Base-by-base conservation (phyloP, 2,888 invertebrate species). In the Petrolisthes manimaculis region DNA sequence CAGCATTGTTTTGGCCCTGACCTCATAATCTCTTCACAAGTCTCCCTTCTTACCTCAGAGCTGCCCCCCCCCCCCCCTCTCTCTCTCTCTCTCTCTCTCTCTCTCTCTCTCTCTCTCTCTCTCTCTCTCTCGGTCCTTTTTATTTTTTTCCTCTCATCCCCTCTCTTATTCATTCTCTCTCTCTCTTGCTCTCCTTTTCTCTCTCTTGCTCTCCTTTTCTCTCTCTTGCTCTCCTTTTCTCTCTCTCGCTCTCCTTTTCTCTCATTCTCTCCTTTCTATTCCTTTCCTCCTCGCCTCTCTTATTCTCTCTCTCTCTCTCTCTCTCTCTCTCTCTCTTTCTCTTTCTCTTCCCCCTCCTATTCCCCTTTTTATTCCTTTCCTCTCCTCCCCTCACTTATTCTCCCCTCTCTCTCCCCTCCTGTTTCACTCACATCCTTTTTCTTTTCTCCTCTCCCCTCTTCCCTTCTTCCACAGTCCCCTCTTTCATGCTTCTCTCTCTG, bases 391-490 rank as follows among this genome's bases (percentile, higher is more conserved):
- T 24, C 74, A 51, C 55, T 74, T n/a, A 12, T n/a, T 74, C 74
- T 83, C 14, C 51, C 83, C 51, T 74, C 51, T 54, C n/a, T n/a
- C 56, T 54, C 21, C 6, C 54, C 55, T 55, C 55, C 56, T 83
- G 4, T 21, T 54, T 37, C 37, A 24, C 37, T 21, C 55, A 9
- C 53, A 14, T 14, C 9, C 5, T 0, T 12, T 75, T 5, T 14
- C 24, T 83, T 18, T 3, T 55, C 55, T 2, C 8, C 75, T 75
- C 83, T 75, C 18, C 71, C n/a, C 53, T 53, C 18, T 71, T 71
- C 54, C 54, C 18, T 71, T 54, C 55, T 37, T 37, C 37, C 69
- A n/a, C 53, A 6, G 14, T 55, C 37, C 54, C 54, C 56, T n/a
- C 56, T 54, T 53, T 24, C 56, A 14, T 71, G 53, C 37, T 55